Base-by-base conservation (phyloP, 2,113 vertebrate species). In the Mesitornis unicolor region DNA sequence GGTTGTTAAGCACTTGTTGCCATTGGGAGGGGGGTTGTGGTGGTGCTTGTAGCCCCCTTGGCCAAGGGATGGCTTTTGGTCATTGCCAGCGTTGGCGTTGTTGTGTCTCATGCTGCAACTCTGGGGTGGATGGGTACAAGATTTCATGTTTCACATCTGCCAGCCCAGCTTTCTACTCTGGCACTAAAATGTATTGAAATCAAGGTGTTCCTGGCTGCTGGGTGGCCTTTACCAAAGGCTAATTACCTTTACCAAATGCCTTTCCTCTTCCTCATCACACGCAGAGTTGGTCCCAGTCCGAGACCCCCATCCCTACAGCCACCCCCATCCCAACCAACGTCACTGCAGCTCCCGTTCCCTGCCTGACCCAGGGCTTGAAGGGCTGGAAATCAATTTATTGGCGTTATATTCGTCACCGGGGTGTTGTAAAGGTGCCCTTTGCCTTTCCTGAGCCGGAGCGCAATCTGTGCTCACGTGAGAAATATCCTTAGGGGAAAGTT, bases 141-240 rank as follows among this genome's bases (percentile, higher is more conserved):
- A 2, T 6, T 33, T 40, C 1, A 1, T 11, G 28, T 42, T 50
- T 33, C 47, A 2, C 20, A 16, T 33, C n/a, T 75, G n/a, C 50
- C 73, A 67, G 85, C 47, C 12, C 47, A 9, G 35, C 51, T 26
- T 59, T 18, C 50, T 42, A 22, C 64, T 26, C 31, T 19, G 26
- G n/a, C 25, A 0, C 64, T 13, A 0, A n/a, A n/a, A n/a, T n/a
- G n/a, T n/a, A n/a, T n/a, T n/a, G n/a, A n/a, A n/a, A n/a, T n/a
- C n/a, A n/a, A n/a, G n/a, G n/a, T 19, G 1, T 56, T 65, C 61
- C 33, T 1, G 7, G 12, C 63, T 47, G 22, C 24, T 36, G 6
- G 59, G 0, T 33, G 0, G 0, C 31, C 38, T 59, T 12, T 40
- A n/a, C n/a, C n/a, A n/a, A n/a, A n/a, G n/a, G n/a, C n/a, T n/a